Evolutionary conservation across 2,113 vertebrate species (phyloP), one percentile per base, ranked within the genome.

Genomic region (Cercopithecus mona): DNA sequence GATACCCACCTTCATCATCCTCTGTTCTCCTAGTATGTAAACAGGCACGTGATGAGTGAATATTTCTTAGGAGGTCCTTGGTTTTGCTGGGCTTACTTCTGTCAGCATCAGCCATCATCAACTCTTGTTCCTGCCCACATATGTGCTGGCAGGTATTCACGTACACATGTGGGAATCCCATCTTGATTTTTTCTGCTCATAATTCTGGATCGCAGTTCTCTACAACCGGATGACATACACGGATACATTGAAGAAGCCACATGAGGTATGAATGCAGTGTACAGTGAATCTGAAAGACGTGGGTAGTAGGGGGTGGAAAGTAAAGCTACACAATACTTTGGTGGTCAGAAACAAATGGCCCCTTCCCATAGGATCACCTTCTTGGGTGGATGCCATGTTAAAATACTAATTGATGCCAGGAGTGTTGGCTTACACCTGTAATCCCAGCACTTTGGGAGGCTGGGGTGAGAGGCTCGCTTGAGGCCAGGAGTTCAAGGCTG

Each of bases 131-230:
- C 57, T 7, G 43, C 17, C 7, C 25, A 64, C 17, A 30, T 2
- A 17, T 6, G n/a, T 3, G 12, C 22, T 48, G 48, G 32, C 61
- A 38, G 35, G 30, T 17, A 61, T 0, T 14, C 32, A 70, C 20
- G 6, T 6, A 43, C 45, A 64, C 32, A 79, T n/a, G 38, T 1
- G 0, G 61, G 13, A 45, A 38, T 55, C 27, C 12, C 55, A 45
- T 85, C 88, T 93, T 76, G 22, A 76, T 93, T 93, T 85, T 38
- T 82, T 25, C 96, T 92, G 18, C 57, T 96, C 61, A 45, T 38
- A 82, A 11, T 81, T 70, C 94, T 30, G 40, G 12, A 78, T 80
- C 30, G 27, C 25, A 38, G 32, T 2, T 79, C 12, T 76, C 3
- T 86, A 23, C 23, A 80, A 22, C 10, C 22, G 5, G 66, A 5